Conservation (phyloP, 2,888 invertebrate genomes). For the Diogma glabrata region DNA sequence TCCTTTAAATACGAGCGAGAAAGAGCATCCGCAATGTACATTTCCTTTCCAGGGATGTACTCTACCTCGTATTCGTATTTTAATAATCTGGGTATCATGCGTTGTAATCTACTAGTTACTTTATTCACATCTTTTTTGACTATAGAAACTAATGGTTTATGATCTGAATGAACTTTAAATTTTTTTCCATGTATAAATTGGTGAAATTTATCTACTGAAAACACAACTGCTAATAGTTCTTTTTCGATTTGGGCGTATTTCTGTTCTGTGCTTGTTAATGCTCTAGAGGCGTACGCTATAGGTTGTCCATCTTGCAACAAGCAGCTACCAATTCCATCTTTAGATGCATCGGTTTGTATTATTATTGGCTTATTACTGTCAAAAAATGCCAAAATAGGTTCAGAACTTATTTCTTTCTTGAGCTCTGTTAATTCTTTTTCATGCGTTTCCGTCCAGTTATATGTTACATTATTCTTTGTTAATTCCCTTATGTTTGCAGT, state of each 20-base stretch:
- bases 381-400: neutral
- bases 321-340: conserved; percentile 12
- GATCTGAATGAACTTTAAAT: conserved; percentile 19
- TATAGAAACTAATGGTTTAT: conserved; percentile 19
- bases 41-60: conserved; percentile 8
- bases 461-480: neutral
- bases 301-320: conserved; percentile 13
- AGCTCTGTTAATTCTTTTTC: neutral
- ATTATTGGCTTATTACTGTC: conserved; percentile 9
- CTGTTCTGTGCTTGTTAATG: conserved; percentile 21
- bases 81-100: conserved; percentile 11
- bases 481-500: neutral
- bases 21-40: neutral
- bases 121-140: conserved; percentile 17
- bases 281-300: conserved; percentile 21
- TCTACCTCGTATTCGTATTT: conserved; percentile 9
- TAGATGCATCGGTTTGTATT: conserved; percentile 16
- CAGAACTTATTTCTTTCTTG: neutral
- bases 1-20: neutral
- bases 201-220: conserved; percentile 12
- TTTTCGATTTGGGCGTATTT: conserved; percentile 17
- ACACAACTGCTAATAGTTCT: conserved; percentile 14
- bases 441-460: neutral
- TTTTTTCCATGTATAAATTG: conserved; percentile 17
- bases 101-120: conserved; percentile 16